Evolutionary conservation across 2,888 invertebrate species (phyloP), one percentile per base, ranked within the genome.

Genomic region (Ichneumoninae sp.): DNA sequence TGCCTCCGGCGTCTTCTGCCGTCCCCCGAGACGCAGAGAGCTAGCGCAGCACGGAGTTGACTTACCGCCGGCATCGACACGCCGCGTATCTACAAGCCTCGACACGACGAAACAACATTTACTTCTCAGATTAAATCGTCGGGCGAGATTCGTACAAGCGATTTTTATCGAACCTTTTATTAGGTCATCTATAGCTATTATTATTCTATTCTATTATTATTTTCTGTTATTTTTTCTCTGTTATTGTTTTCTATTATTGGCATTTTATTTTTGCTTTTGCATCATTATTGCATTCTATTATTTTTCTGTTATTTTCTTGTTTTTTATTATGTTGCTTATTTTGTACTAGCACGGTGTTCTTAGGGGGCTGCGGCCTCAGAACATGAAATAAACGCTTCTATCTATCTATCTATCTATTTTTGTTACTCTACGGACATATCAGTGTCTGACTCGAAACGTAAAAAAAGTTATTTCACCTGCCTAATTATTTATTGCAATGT

Each of bases 1-100:
- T 36, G 83, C 83, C 83, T 54, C 81, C 40, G 36, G 22, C 60
- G 50, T 75, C 70, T 71, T 66, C 40, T 57, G 63, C 26, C 63
- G 26, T 40, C 66, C 16, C 68, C 6, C 40, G 44, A 40, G 40
- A 57, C 52, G 30, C 13, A 4, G 63, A 33, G 1, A 4, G 13
- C n/a, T 1, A 44, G 57, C 40, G 16, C 19, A 19, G 54, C 36
- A 44, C 57, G 1, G 26, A 16, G 36, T 40, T 44, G 57, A 57
- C n/a, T 73, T 16, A 44, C 16, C 57, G 57, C 19, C 57, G 26
- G 40, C 57, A 26, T 73, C 33, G 33, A 26, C 73, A 22, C 40
- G 6, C 36, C 40, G 40, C 73, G 44, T 40, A 73, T 57, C 44
- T n/a, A 8, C n/a, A 26, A 40, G 22, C 40, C 26, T 6, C 40